Evolutionary conservation across 2,113 vertebrate species (phyloP).

Genomic region (Psittacus erithacus): DNA sequence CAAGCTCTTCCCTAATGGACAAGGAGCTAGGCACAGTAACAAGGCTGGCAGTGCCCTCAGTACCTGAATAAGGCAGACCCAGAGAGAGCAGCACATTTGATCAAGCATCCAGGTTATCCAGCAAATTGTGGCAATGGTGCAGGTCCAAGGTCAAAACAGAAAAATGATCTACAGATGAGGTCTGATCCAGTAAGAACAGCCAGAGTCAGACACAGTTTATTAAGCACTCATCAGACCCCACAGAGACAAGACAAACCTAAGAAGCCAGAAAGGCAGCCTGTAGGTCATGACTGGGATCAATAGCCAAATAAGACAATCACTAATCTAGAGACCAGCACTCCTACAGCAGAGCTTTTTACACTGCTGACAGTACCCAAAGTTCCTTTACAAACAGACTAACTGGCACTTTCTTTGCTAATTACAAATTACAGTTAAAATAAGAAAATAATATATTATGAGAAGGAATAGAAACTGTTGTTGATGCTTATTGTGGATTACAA

Average conservation of each 20-base stretch:
- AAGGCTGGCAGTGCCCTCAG: accelerated
- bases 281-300: accelerated
- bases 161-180: neutral
- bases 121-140: accelerated
- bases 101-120: neutral
- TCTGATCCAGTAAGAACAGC: neutral
- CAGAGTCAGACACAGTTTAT: neutral
- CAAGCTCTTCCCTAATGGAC: neutral
- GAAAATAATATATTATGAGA: neutral
- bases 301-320: accelerated
- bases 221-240: neutral
- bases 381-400: neutral
- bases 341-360: neutral
- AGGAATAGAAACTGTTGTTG: neutral
- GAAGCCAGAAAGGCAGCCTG: accelerated
- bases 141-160: neutral
- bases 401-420: neutral
- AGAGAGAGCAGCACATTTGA: neutral
- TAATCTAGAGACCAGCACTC: accelerated
- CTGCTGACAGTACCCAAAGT: neutral
- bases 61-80: neutral
- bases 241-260: neutral
- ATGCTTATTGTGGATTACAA: neutral
- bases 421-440: neutral
- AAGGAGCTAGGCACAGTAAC: neutral